Evolutionary conservation across 2,797 vertebrate species (phyloP), one percentile per base, ranked within the genome.

Genomic region (Nyctalus aviator): DNA sequence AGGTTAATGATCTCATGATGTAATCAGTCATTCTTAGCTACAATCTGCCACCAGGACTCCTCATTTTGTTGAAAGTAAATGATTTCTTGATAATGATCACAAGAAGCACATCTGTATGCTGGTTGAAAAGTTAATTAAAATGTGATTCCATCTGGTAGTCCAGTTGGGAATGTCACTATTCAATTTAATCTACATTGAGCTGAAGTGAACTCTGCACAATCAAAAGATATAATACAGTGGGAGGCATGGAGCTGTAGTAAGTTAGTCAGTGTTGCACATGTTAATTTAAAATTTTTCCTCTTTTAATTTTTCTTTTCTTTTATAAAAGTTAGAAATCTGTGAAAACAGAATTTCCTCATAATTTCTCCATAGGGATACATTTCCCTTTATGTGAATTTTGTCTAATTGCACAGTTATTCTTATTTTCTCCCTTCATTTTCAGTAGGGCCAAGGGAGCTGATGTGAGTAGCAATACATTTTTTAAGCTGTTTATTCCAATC

Each of bases 161-260:
- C 97, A 97, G 90, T 97, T 97, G 96, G 95, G 98, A 98, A 98
- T 93, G 96, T 98, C 97, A 97, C 90, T 81, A 95, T 95, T 94
- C 46, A n/a, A 97, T 87, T 96, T 93, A 97, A 97, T 97, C 93
- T 97, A 93, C 93, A 96, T 32, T 82, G 88, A 97, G 96, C 96
- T 46, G 17, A 97, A 97, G 97, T 97, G 96, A 98, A 98, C 97
- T 96, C 97, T 95, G 90, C 69, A 87, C 96, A 97, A 97, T 98
- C 96, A 95, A 96, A 97, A 94, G 84, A 90, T 96, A 97, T 76
- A 96, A 86, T 94, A 81, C 81, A 90, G 72, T 78, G 91, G 88
- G 90, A 87, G 57, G 50, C 68, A 81, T 6, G 37, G 89, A 97
- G 69, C 69, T 92, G 46, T 77, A 90, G 41, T 77, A 90, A 95